Evolutionary conservation across 2,113 vertebrate species (phyloP), one percentile per base, ranked within the genome.

Genomic region (Hyla sarda): DNA sequence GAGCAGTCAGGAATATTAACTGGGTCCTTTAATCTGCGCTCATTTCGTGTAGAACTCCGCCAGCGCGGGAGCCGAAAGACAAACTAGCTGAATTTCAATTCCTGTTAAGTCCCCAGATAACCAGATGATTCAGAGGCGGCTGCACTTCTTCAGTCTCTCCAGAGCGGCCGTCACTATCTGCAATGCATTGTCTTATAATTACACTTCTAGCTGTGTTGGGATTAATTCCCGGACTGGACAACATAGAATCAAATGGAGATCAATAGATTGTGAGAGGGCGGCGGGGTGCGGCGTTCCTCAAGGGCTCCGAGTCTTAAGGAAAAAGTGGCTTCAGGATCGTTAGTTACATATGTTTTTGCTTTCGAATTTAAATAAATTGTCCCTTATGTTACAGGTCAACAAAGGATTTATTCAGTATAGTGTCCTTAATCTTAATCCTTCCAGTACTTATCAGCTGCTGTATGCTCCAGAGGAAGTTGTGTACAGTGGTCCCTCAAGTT

Each of bases 31-130:
- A 86, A 86, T 86, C 84, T 80, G 84, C 47, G 76, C 65, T 86
- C 84, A 86, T 79, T 86, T 73, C 81, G 84, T 80, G 76, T 67
- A 86, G 75, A 72, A 80, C 76, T 83, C 65, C 10, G 76, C 62
- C 32, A 62, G 84, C 84, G 21, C 65, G 25, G 76, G 65, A 86
- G 65, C 73, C 30, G 67, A 72, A 73, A 86, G 84, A 86, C 76
- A 80, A 86, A 86, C 84, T 86, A 86, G 76, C 76, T 86, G 84
- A 80, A 86, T 86, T 86, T 86, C 76, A 86, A 86, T 86, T 86
- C 84, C 47, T 84, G 84, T 80, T 86, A 72, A 80, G 50, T 86
- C 84, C 84, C 84, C 34, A 80, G 84, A 86, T 86, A 86, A 86
- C 84, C 50, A 80, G 76, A 86, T 86, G 84, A 86, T 86, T 86